These are phyloP conservation scores for Molorchus minor DNA, from an alignment of 2,888 invertebrate genomes.

Conservation along the genomic window DNA sequence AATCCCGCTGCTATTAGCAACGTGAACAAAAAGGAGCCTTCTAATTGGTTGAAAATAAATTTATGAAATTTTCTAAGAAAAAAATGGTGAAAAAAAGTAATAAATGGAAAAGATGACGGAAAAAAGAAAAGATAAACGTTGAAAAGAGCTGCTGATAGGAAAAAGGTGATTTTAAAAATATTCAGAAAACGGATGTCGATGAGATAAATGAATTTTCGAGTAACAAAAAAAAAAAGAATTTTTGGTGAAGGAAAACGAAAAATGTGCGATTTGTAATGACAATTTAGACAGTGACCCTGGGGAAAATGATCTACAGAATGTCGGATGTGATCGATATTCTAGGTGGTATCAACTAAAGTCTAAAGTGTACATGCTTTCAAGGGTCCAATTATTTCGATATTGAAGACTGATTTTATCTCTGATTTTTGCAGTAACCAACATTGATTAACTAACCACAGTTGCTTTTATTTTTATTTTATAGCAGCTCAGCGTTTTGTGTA, in stretches of 20 bases:
- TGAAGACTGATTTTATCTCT: neutral
- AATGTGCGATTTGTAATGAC: neutral
- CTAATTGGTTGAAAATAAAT: no score
- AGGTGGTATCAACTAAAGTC: neutral
- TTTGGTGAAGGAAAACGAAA: neutral
- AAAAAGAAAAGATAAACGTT: neutral
- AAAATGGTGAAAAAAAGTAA: neutral
- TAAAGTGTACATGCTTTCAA: neutral
- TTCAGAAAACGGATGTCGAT: neutral
- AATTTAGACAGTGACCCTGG: neutral
- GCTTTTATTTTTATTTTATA: neutral
- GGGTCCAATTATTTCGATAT: neutral
- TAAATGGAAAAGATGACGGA: neutral
- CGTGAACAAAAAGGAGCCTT: no score
- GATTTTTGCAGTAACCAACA: neutral
- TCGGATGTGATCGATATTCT: neutral
- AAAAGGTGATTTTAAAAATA: neutral
- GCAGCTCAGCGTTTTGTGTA: no score
- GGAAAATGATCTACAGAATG: neutral
- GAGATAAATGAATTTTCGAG: neutral
- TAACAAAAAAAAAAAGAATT: neutral
- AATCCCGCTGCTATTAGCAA: no score
- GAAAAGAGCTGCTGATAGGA: slow-evolving; percentile 1
- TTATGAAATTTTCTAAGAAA: no score
- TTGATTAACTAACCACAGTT: neutral